A percentile compares a stretch with the other conserved stretches of the same genome.
Evolutionary conservation across 92 coral and sea anemone species (phyloP).

Genomic region (Muricea muricata): DNA sequence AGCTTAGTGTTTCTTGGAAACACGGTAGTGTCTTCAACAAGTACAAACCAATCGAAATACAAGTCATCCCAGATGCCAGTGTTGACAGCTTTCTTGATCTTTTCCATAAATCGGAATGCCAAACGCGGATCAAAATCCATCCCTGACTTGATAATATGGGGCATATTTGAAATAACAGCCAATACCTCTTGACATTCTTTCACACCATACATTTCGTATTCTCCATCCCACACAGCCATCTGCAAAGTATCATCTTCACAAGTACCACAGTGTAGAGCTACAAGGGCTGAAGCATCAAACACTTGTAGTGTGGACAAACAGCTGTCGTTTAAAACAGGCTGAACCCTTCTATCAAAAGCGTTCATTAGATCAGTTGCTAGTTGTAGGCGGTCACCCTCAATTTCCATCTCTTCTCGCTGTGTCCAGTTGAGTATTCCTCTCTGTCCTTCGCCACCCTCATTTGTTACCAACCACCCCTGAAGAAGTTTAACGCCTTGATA

Average conservation of each 20-base stretch:
- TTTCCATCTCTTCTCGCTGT: constrained; percentile 45
- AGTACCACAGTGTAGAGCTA: constrained; percentile 45
- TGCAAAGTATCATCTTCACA: constrained; percentile 43
- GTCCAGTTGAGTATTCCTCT: constrained; percentile 47
- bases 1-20: constrained; percentile 5
- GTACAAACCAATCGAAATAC: constrained; percentile 19
- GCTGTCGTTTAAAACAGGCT: constrained; percentile 23
- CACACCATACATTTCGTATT: constrained; percentile 55
- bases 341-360: constrained; percentile 29
- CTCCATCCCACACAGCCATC: constrained; percentile 28
- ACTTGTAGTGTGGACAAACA: constrained; percentile 37
- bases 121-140: constrained; percentile 57
- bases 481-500: constrained; percentile 47
- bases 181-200: constrained; percentile 42
- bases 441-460: constrained; percentile 44
- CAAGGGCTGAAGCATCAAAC: constrained; percentile 19
- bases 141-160: constrained; percentile 48
- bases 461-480: constrained; percentile 46
- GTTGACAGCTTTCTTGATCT: constrained; percentile 52
- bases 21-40: constrained; percentile 20
- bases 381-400: constrained; percentile 32
- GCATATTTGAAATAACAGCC: constrained; percentile 50
- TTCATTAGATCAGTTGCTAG: constrained; percentile 43
- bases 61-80: constrained; percentile 35
- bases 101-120: constrained; percentile 47